A percentile compares a stretch with the other conserved stretches of the same genome.
These are phyloP conservation scores for Chelonia mydas DNA, from an alignment of 2,797 vertebrate species.

Conservation along the genomic window DNA sequence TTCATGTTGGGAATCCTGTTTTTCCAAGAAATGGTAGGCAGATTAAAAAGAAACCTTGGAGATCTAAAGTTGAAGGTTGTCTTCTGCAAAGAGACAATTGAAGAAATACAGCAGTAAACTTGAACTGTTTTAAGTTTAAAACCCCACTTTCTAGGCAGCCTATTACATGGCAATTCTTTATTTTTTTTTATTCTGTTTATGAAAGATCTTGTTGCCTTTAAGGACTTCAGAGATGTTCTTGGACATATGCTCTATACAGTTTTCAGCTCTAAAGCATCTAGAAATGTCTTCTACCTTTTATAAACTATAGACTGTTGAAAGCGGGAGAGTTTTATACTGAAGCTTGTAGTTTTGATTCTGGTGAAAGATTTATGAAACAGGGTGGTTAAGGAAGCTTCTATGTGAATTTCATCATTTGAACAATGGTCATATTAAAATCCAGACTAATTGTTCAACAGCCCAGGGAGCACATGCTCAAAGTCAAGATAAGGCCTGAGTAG, in stretches of 20 bases:
- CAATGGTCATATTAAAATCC: neutral
- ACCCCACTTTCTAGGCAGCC: neutral
- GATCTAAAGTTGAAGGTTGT: neutral
- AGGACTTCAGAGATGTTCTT: neutral
- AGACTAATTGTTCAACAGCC: neutral
- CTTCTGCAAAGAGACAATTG: rapidly evolving
- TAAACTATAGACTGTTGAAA: neutral
- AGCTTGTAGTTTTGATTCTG: neutral
- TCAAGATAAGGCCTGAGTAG: neutral
- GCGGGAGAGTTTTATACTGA: neutral
- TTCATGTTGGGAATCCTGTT: neutral
- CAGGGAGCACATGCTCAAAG: neutral
- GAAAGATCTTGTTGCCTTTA: neutral
- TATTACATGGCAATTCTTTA: rapidly evolving
- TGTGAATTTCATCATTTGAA: neutral
- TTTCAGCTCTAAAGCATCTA: neutral
- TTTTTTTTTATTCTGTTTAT: neutral
- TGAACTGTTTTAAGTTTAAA: rapidly evolving
- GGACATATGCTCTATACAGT: neutral
- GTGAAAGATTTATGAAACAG: rapidly evolving
- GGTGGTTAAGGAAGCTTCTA: neutral
- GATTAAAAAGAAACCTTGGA: neutral
- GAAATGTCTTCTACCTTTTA: neutral
- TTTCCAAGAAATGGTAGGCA: neutral
- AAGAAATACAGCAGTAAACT: neutral